Percentiles rank a stretch among this genome's conserved stretches.
phyloP scores from a whole-genome alignment of 2,888 invertebrate genomes.

The Drosophila mercatorum region DNA sequence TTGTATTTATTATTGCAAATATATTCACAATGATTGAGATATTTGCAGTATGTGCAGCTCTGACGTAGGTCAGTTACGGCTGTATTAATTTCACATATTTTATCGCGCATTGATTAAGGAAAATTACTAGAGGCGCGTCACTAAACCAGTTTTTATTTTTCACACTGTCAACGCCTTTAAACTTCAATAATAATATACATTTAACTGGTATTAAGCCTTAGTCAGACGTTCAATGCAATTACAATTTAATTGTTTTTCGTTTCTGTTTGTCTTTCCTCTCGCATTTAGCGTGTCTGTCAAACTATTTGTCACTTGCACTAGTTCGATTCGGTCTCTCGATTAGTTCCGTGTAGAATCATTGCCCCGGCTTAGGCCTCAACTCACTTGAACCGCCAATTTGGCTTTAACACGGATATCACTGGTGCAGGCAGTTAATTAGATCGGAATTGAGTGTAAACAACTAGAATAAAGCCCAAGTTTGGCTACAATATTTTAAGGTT shows the following conservation, averaged over 20 bases:
- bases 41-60: conserved; percentile 19
- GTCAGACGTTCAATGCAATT: conserved; percentile 51
- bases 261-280: conserved; percentile 3
- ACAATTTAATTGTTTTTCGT: conserved; percentile 52
- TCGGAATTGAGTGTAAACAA: neutral
- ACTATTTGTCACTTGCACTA: conserved; percentile 3
- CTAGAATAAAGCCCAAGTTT: neutral
- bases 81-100: conserved; percentile 48
- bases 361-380: neutral
- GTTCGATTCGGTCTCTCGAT: conserved; percentile 9
- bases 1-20: neutral
- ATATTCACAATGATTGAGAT: conserved; percentile 3
- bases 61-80: conserved; percentile 52
- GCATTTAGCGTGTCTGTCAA: neutral
- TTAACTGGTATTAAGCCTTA: conserved; percentile 55
- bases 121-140: conserved; percentile 58
- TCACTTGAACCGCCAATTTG: conserved; percentile 6
- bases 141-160: conserved; percentile 65
- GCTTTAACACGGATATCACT: neutral
- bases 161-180: conserved; percentile 44
- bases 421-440: conserved; percentile 6
- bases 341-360: conserved; percentile 55
- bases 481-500: neutral
- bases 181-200: conserved; percentile 45
- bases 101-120: conserved; percentile 60